These are phyloP conservation scores for Dryobates pubescens DNA, from an alignment of 2,797 vertebrate species.

Conservation along the genomic window DNA sequence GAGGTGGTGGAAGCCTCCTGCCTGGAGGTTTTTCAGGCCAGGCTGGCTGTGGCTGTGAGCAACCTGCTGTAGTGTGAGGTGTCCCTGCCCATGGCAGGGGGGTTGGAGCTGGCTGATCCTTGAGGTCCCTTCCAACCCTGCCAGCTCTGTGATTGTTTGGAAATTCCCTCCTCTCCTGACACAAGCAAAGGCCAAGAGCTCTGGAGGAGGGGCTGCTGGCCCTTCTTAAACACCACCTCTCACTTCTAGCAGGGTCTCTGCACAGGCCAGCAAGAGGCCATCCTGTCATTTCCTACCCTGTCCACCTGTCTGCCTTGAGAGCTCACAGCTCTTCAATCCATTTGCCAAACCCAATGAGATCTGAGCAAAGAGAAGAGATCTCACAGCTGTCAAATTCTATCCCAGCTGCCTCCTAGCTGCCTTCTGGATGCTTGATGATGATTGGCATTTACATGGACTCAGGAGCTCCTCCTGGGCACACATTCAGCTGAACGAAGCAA, in stretches of 20 bases:
- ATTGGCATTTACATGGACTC: conserved; percentile 37
- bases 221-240: background rate
- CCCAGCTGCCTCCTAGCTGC: background rate
- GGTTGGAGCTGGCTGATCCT: no score
- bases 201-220: background rate
- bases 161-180: background rate
- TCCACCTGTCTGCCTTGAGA: background rate
- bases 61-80: no score
- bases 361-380: conserved; percentile 29
- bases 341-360: conserved; percentile 33
- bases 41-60: no score
- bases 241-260: background rate
- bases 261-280: background rate
- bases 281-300: background rate
- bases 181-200: background rate
- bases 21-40: no score
- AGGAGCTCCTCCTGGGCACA: conserved; percentile 32
- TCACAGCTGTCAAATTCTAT: conserved; percentile 57
- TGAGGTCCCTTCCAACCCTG: no score
- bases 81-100: no score
- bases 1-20: no score
- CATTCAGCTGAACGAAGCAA: background rate
- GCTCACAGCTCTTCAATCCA: background rate
- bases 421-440: conserved; percentile 37
- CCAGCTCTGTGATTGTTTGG: background rate